Evolutionary conservation across 2,888 invertebrate species (phyloP), one percentile per base, ranked within the genome.

Genomic region (Parnassius glacialis): DNA sequence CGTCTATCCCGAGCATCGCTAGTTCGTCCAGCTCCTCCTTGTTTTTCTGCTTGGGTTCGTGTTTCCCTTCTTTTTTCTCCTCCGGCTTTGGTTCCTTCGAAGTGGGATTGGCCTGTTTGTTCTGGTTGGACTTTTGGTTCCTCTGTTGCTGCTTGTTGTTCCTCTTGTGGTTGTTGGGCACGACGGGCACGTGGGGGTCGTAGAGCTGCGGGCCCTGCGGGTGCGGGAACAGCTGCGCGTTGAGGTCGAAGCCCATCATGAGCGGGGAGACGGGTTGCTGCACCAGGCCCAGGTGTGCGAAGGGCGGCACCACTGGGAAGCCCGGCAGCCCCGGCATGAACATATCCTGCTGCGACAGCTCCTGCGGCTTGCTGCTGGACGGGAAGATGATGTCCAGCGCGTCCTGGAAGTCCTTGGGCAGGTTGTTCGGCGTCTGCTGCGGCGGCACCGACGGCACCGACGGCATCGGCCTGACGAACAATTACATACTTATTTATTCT

Each of bases 1-100:
- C 96, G 76, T 97, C 97, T 57, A 97, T 97, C 1, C 97, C 97
- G 58, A 97, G 89, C 95, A 97, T 94, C 3, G 95, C 95, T 64
- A 97, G 83, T 72, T 97, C 97, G 63, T 96, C 95, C 71, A 92
- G 84, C 73, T 92, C 95, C 76, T 85, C 92, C 82, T 78, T 91
- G 84, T 90, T 88, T 82, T 78, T 79, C 73, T 76, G 13, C 52
- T 57, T n/a, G 58, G 58, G 58, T 53, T 50, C 10, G 12, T n/a
- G n/a, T 53, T 64, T 63, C 43, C 52, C 43, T 25, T 62, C 52
- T 34, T 63, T 56, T 65, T 68, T 63, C 9, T 70, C 67, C 13
- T 2, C 48, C 12, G 13, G 10, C 48, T 13, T 48, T 20, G 20
- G 20, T 20, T 20, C 20, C 34, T 34, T 34, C 34, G 34, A 34